Evolutionary conservation across 2,888 invertebrate species (phyloP).

Genomic region (Nemotelus pantherinus): DNA sequence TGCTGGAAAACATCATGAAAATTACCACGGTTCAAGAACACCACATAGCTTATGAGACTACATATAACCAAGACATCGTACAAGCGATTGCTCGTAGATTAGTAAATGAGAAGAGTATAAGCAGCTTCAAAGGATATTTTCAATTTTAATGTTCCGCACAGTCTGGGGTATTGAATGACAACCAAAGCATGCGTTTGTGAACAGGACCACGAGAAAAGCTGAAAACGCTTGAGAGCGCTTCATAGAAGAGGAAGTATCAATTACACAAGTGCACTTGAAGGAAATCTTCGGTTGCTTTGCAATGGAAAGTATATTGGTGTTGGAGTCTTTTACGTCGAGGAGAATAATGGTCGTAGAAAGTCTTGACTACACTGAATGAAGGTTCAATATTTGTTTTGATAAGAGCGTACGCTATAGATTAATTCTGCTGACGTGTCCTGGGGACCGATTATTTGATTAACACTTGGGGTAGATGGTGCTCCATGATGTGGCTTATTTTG

Average conservation of each 20-base stretch:
- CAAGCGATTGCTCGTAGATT: constrained; percentile 29
- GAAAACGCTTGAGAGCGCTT: background rate
- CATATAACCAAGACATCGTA: too few relatives aligned
- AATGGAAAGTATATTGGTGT: background rate
- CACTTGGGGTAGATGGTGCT: too few relatives aligned
- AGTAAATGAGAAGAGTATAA: constrained; percentile 23
- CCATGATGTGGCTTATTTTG: too few relatives aligned
- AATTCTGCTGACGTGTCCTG: constrained; percentile 18
- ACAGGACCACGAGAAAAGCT: too few relatives aligned
- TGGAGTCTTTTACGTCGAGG: background rate
- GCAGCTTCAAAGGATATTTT: background rate
- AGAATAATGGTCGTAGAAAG: background rate
- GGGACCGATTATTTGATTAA: too few relatives aligned
- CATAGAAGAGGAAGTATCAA: constrained; percentile 30
- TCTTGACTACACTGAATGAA: background rate
- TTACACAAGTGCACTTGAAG: constrained; percentile 31
- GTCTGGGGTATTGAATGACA: constrained; percentile 9
- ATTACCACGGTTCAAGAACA: too few relatives aligned
- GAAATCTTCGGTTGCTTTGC: constrained; percentile 8
- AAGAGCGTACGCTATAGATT: background rate
- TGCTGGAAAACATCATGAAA: too few relatives aligned
- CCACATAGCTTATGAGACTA: too few relatives aligned
- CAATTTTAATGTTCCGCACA: background rate
- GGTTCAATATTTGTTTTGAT: constrained; percentile 24
- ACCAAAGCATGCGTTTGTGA: constrained; percentile 10